Evolutionary conservation across 2,113 vertebrate genomes (phyloP), one percentile per base, ranked within the genome.

Genomic region (Stigmatopora nigra): DNA sequence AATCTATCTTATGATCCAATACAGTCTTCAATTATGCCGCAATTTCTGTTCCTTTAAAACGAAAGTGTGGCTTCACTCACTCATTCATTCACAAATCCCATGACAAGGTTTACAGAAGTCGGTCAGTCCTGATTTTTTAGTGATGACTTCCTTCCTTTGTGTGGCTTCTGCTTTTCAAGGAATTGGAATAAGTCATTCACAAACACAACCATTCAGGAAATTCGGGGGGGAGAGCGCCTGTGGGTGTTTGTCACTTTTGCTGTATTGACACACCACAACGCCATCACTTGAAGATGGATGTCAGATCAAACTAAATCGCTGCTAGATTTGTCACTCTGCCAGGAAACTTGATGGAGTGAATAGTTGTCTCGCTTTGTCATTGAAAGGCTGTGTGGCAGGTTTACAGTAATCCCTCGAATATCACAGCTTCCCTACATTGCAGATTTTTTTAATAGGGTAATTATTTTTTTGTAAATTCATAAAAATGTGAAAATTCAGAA

Each of bases 141-240:
- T 52, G 41, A 63, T 53, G 7, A 17, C 67, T 75, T 73, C 75
- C 78, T 82, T 84, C 82, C 75, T 72, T 63, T 58, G 68, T 73
- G 16, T 19, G 19, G 63, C 60, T 83, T 81, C 78, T 72, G 64
- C 70, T 83, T 83, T 75, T 44, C 25, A 25, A 57, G 4, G 56
- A 71, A 62, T 65, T 65, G 12, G 16, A 13, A n/a, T 0, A 0
- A 15, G 63, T 72, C 44, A 66, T 68, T 69, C 1, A 62, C 38
- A 64, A 63, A 44, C 46, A 38, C 4, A 38, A 38, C 4, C 6
- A 41, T 17, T 5, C 19, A 45, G 59, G 11, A 36, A 11, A 61
- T 16, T 45, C 1, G 12, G 5, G 17, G n/a, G n/a, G n/a, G n/a
- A n/a, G n/a, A n/a, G 15, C 15, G 4, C 2, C 17, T 60, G 10